phyloP scores from a whole-genome alignment of 2,888 invertebrate genomes.

The Tineola bisselliella region DNA sequence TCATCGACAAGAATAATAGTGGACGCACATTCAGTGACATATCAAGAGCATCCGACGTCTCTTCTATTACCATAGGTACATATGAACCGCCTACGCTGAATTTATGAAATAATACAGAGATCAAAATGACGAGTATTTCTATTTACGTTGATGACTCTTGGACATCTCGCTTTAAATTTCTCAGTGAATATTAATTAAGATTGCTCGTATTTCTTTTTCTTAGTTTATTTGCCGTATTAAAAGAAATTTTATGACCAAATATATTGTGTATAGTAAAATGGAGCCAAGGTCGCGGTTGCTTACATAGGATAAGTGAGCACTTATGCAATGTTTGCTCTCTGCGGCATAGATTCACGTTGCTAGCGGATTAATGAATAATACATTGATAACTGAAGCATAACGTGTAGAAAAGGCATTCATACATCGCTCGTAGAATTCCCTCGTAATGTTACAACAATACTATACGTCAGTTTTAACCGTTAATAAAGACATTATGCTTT shows the following conservation, averaged over 20 bases:
- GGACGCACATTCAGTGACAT: conserved; percentile 18
- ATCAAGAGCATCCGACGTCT: conserved; percentile 52
- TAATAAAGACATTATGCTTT: too few species aligned
- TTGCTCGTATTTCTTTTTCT: conserved; percentile 22
- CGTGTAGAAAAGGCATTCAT: too few species aligned
- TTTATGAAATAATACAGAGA: conserved; percentile 34
- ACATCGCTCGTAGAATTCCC: too few species aligned
- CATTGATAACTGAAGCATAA: too few species aligned
- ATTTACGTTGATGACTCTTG: conserved; percentile 36
- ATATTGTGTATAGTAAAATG: too few species aligned
- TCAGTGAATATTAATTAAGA: conserved; percentile 24
- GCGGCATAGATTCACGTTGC: background rate
- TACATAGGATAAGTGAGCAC: background rate
- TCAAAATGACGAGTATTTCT: conserved; percentile 31
- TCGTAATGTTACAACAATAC: too few species aligned
- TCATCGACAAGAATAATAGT: too few species aligned
- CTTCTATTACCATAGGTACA: conserved; percentile 37
- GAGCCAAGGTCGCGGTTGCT: conserved; percentile 14
- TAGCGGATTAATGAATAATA: too few species aligned
- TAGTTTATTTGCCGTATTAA: background rate
- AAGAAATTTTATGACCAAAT: too few species aligned
- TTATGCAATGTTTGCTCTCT: background rate
- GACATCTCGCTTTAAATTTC: background rate
- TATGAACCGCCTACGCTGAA: conserved; percentile 39
- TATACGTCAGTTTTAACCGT: too few species aligned